These are phyloP conservation scores for Suncus etruscus DNA, from an alignment of 2,113 vertebrate genomes.

Conservation along the genomic window DNA sequence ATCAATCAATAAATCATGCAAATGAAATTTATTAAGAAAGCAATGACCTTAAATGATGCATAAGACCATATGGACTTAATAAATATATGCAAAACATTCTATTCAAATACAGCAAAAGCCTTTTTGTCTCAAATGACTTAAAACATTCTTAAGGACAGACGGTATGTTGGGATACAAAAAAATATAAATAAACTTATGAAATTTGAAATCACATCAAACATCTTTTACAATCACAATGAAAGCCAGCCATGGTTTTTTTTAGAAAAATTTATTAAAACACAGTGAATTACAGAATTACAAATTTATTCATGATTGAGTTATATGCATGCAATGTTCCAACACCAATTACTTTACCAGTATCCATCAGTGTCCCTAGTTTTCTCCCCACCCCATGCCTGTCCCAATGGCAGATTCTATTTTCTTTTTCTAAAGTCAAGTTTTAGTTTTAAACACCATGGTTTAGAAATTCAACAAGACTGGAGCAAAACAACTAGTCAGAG, in stretches of 20 bases:
- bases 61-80: neutral
- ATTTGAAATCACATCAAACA: neutral
- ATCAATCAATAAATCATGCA: neutral
- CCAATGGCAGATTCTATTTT: too few relatives aligned
- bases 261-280: too few relatives aligned
- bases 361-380: too few relatives aligned
- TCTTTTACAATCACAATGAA: neutral
- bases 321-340: too few relatives aligned
- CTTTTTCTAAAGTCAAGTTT: neutral
- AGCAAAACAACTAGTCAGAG: constrained; percentile 35
- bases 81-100: neutral
- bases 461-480: neutral
- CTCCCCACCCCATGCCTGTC: too few relatives aligned
- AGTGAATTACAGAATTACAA: too few relatives aligned
- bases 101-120: neutral
- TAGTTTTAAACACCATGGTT: neutral
- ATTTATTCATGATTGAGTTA: too few relatives aligned
- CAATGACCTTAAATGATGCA: neutral
- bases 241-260: neutral
- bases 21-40: neutral
- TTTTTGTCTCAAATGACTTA: neutral
- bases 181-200: neutral
- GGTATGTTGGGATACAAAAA: neutral
- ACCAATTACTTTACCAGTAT: too few relatives aligned
- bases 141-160: neutral